These are phyloP conservation scores for Vanacampus margaritifer DNA, from an alignment of 2,113 vertebrate species.

Conservation along the genomic window DNA sequence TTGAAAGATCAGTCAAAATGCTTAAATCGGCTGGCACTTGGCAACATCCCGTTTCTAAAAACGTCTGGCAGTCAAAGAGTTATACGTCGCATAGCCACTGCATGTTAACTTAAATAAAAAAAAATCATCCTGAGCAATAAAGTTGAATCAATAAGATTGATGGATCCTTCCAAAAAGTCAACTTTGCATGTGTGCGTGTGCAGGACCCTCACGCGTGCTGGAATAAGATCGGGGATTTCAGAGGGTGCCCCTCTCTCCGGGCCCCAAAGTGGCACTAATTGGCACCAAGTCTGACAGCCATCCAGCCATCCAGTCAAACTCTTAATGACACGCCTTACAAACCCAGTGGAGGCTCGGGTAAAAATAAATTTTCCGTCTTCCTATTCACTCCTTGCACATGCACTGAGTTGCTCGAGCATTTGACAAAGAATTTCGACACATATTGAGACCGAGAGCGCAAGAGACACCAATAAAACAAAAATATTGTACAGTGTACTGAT, in stretches of 20 bases:
- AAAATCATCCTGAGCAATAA: not conserved
- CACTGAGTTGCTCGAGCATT: not conserved
- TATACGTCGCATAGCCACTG: too few species aligned
- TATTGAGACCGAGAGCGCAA: too few species aligned
- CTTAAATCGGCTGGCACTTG: too few species aligned
- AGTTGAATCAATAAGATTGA: not conserved
- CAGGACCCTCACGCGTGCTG: not conserved
- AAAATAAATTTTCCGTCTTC: conserved; percentile 41
- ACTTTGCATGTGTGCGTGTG: not conserved
- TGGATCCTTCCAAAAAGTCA: not conserved
- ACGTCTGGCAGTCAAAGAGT: too few species aligned
- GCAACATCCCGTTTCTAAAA: too few species aligned
- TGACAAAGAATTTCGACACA: not conserved
- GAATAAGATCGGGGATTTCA: not conserved
- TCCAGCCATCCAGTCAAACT: conserved; percentile 59
- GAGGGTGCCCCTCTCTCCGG: conserved; percentile 44
- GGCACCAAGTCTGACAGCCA: conserved; percentile 69
- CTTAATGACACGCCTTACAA: conserved; percentile 65
- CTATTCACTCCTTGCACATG: conserved; percentile 38
- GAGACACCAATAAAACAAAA: too few species aligned
- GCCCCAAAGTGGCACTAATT: conserved; percentile 72
- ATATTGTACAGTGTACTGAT: too few species aligned
- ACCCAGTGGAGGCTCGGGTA: conserved; percentile 47
- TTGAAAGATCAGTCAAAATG: too few species aligned
- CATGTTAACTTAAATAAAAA: too few species aligned